Evolutionary conservation across 2,888 invertebrate genomes (phyloP).

Genomic region (Drosophila conformis): DNA sequence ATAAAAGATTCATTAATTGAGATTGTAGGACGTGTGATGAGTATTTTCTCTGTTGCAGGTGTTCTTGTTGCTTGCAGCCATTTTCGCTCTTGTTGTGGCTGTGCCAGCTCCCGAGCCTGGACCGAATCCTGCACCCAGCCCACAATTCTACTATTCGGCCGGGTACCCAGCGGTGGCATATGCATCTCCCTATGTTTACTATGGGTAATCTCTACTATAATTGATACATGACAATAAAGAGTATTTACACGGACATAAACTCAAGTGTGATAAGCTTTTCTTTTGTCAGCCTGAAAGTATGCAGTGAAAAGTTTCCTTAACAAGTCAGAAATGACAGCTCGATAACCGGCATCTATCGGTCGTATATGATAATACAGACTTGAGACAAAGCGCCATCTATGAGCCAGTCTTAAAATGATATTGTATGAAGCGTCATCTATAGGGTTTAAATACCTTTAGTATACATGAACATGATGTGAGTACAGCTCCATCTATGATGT

Average conservation of each 20-base stretch:
- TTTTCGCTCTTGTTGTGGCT: conserved; percentile 60
- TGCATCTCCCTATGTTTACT: conserved; percentile 70
- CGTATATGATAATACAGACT: neutral
- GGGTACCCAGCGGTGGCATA: conserved; percentile 66
- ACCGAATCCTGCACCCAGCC: conserved; percentile 68
- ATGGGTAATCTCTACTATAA: conserved; percentile 54
- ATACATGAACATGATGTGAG: neutral
- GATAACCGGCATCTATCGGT: neutral
- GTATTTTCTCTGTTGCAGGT: conserved; percentile 35
- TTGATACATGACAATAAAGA: conserved; percentile 24
- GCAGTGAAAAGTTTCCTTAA: neutral
- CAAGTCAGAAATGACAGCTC: neutral
- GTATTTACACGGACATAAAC: neutral
- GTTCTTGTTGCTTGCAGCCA: conserved; percentile 55
- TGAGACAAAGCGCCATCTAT: neutral
- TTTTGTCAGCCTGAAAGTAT: neutral
- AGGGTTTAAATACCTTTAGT: fast-evolving
- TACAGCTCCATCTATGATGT: neutral
- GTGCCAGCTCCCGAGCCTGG: conserved; percentile 61
- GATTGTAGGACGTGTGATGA: no score
- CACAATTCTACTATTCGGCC: conserved; percentile 67
- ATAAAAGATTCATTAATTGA: neutral
- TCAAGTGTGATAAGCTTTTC: neutral
- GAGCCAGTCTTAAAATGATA: neutral
- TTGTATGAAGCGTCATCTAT: neutral